Percentiles rank a stretch among this genome's conserved stretches.
phyloP scores from a whole-genome alignment of 53 echinoderm and acorn worm genomes.

The Holothuria leucospilota region DNA sequence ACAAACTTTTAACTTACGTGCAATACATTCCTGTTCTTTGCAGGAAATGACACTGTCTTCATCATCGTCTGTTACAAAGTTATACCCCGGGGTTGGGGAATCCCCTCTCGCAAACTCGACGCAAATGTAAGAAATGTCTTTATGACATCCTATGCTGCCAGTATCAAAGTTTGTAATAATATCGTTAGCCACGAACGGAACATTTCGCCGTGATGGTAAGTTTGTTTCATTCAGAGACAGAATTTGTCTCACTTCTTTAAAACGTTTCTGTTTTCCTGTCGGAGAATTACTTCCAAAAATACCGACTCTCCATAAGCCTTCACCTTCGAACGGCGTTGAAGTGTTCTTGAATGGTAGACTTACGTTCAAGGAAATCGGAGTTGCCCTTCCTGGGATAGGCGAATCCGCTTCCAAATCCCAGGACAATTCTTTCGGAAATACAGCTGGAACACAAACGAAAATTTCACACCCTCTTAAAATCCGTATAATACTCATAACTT shows the following conservation, averaged over 20 bases:
- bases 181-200: not conserved
- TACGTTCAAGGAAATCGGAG: not conserved
- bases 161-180: constrained; percentile 9
- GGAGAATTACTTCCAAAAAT: constrained; percentile 17
- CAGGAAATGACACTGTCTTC: constrained; percentile 12
- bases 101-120: constrained; percentile 3
- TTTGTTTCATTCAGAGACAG: not conserved
- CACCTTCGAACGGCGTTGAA: not conserved
- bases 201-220: not conserved
- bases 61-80: not conserved
- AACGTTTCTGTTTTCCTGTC: not conserved
- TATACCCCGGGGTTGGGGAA: constrained; percentile 8
- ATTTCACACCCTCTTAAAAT: not conserved
- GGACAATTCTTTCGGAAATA: not conserved
- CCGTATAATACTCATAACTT: too few species aligned
- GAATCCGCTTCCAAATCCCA: not conserved
- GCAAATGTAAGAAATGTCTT: constrained; percentile 4
- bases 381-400: not conserved
- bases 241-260: constrained; percentile 11
- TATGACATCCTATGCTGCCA: constrained; percentile 16
- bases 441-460: not conserved
- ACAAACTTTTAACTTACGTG: not conserved
- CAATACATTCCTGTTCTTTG: constrained; percentile 6
- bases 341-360: constrained; percentile 3
- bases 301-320: constrained; percentile 1